Base-by-base conservation (phyloP, 1,140 invertebrate genomes). In the Doryteuthis pealeii region DNA sequence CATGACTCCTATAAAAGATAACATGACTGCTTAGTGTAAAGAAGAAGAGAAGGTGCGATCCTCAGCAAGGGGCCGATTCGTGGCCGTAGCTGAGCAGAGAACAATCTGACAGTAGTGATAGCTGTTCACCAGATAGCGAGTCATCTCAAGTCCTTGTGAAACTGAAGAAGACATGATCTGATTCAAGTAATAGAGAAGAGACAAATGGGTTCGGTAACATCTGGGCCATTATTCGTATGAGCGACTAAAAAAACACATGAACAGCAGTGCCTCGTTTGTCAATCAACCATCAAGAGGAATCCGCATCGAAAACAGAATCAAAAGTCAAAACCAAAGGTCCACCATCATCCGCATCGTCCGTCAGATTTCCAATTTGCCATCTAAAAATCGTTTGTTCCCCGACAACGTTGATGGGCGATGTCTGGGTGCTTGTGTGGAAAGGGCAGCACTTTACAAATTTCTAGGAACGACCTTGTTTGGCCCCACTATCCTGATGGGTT, bases 391-490 rank as follows among this genome's bases (percentile, higher is more conserved):
- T 74, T 84, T 71, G 67, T 83, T 45, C 80, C 82, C 22, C 74
- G 31, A 83, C 74, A 69, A 82, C 85, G 49, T 79, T 87, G 72
- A 82, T 85, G 22, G 84, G 84, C 5, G 84, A 84, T 71, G 80
- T 84, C 22, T 98, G 96, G 96, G 91, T 94, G 33, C 98, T 94
- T 98, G 81, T 98, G 96, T 87, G 94, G 94, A 83, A 90, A 92
- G 76, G 93, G 94, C 5, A 95, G 95, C 12, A 95, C 96, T 88
- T 91, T 91, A 92, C 75, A 89, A 91, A 69, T 90, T 90, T 58
- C 90, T 94, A 31, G 95, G 96, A 14, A n/a, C n/a, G 96, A 98
- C 89, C 90, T n/a, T 99, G 58, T 99, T 96, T 87, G 96, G 96
- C 0, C 96, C 96, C 0, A 98, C 84, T 90, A 77, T 66, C 70